A percentile compares a stretch with the other conserved stretches of the same genome.
Conservation (phyloP, 2,888 invertebrate species). For the Metallyticus violacea region DNA sequence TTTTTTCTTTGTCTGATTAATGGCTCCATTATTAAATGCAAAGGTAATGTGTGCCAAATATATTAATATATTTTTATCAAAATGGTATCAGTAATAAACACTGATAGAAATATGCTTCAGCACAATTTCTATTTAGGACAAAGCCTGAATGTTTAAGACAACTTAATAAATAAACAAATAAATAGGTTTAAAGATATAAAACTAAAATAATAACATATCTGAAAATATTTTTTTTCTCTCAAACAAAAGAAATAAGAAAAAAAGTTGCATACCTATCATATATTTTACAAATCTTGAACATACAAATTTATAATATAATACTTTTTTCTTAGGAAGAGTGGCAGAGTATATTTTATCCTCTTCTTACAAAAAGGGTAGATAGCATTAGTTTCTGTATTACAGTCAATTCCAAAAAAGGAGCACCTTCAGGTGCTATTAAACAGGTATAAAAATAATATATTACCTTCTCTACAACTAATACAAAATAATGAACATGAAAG, state of each 20-base stretch:
- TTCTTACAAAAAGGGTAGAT: not conserved
- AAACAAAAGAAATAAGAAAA: not conserved
- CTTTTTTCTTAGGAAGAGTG: not conserved
- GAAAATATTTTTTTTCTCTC: no score
- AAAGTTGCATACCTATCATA: not conserved
- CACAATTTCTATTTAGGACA: no score
- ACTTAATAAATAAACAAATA: no score
- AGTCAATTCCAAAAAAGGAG: not conserved
- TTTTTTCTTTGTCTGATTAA: no score
- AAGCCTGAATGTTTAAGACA: no score
- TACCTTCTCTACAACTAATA: not conserved
- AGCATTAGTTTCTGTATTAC: not conserved
- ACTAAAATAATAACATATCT: no score
- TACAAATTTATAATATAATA: not conserved
- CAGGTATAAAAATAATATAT: constrained; percentile 12
- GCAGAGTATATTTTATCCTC: not conserved
- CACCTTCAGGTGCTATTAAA: not conserved
- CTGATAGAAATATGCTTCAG: no score
- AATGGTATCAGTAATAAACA: no score
- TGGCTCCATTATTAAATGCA: no score
- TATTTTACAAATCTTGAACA: not conserved
- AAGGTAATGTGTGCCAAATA: no score
- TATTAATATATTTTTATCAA: no score
- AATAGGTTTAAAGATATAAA: no score
- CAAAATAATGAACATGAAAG: not conserved